Evolutionary conservation across 1,140 invertebrate genomes (phyloP), one percentile per base, ranked within the genome.

Genomic region (Mya arenaria): DNA sequence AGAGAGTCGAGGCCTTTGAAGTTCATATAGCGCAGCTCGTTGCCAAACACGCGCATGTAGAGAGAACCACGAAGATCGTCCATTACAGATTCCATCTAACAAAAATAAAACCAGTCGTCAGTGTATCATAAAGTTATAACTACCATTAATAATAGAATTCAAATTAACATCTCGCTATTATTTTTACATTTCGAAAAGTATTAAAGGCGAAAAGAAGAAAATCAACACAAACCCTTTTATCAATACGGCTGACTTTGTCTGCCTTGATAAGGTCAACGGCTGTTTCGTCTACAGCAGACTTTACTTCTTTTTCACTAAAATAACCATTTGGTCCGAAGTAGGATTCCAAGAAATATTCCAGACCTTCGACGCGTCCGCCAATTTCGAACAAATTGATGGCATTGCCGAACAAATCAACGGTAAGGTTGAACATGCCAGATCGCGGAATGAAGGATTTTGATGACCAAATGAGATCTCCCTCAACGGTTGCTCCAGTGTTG

Each of bases 381-480:
- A 98, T 94, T 92, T 98, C 97, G 34, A 99, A 92, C 17, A 98
- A 94, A 89, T 98, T 98, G 84, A 97, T 94, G 37, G 94, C 95
- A 39, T 96, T 95, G 32, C 97, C 97, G 88, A 98, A 98, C 0
- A 98, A 78, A 90, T 98, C 96, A 1, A 96, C 94, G 0, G 97
- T 98, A 0, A 98, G 88, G 92, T 99, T 98, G 0, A 98, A 83
- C 87, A 94, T 95, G 0, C 94, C 93, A 0, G 96, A 97, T 80
- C 97, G 93, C 0, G 97, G 98, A 0, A 98, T 87, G 89, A 96
- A 99, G 1, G 97, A 97, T 86, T 97, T 95, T 88, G 97, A 96
- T 0, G 97, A 97, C 93, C 96, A 99, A 86, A 99, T 97, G 0
- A 98, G 90, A 84, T 92, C 92, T 72, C 89, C 88, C 55, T 92